Conservation (phyloP, 1,140 invertebrate species). For the Cherax quadricarinatus region DNA sequence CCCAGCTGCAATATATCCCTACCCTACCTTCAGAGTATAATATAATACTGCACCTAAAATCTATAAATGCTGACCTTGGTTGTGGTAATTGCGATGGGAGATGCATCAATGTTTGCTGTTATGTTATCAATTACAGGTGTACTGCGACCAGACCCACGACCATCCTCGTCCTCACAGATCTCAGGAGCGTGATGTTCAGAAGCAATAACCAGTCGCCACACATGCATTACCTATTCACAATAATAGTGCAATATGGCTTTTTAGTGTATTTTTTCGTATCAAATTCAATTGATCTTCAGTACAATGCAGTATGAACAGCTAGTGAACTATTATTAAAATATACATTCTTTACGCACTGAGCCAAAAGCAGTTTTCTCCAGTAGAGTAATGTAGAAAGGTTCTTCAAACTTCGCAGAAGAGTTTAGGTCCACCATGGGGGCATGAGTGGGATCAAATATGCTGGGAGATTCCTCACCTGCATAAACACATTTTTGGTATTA, state of each 20-base stretch:
- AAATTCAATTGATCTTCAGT: neutral
- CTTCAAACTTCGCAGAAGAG: constrained; percentile 88
- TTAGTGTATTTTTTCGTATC: neutral
- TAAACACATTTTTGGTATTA: neutral
- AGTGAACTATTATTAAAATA: neutral
- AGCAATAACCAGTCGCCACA: constrained; percentile 95
- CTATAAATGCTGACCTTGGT: constrained; percentile 79
- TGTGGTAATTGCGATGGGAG: constrained; percentile 82
- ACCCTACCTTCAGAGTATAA: too few relatives aligned
- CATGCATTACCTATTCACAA: constrained; percentile 84
- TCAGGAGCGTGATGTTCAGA: constrained; percentile 81
- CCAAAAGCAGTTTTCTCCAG: constrained; percentile 83
- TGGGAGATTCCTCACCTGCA: constrained; percentile 54
- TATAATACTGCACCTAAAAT: neutral
- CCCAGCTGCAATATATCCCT: too few relatives aligned
- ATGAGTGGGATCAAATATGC: constrained; percentile 78
- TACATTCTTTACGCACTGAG: constrained; percentile 37
- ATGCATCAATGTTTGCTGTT: constrained; percentile 75
- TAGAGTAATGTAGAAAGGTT: constrained; percentile 96
- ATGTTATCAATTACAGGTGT: constrained; percentile 30
- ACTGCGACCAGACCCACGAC: constrained; percentile 44
- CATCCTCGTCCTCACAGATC: constrained; percentile 46
- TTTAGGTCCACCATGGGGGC: constrained; percentile 94
- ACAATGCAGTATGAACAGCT: neutral
- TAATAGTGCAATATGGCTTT: neutral